phyloP scores from a whole-genome alignment of 2,113 vertebrate genomes.

The Amblyornis subalaris region DNA sequence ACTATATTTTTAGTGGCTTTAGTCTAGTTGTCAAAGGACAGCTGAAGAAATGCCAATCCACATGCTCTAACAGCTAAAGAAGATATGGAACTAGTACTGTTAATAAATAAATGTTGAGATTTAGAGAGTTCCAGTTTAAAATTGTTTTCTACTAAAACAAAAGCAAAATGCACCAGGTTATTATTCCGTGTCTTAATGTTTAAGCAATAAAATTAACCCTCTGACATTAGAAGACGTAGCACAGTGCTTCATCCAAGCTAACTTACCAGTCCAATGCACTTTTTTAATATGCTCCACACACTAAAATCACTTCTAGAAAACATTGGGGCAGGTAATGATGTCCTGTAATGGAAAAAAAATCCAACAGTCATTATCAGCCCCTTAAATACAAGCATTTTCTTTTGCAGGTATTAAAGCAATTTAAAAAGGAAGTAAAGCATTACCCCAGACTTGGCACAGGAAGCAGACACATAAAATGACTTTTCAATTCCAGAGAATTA shows the following conservation, averaged over 20 bases:
- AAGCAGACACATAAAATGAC: not conserved
- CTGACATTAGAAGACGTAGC: not conserved
- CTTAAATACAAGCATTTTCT: not conserved
- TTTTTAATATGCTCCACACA: constrained; percentile 94
- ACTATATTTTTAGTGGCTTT: not conserved
- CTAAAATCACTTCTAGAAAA: constrained; percentile 91
- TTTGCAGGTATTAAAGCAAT: not conserved
- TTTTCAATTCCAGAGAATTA: not conserved
- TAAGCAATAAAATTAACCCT: not conserved
- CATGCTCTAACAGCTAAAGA: not conserved
- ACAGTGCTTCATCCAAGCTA: not conserved
- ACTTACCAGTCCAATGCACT: constrained; percentile 95
- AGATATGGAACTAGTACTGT: not conserved
- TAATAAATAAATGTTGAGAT: not conserved
- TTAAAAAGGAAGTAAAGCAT: not conserved
- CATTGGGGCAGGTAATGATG: constrained; percentile 87
- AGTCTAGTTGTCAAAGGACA: not conserved
- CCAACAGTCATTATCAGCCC: not conserved
- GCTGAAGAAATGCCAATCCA: not conserved
- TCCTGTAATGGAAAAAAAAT: constrained; percentile 68
- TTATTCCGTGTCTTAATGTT: not conserved
- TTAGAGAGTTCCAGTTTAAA: not conserved
- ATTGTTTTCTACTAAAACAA: not conserved
- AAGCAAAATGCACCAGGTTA: not conserved
- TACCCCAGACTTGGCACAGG: not conserved